phyloP scores from a whole-genome alignment of 2,113 vertebrate genomes.

The Podilymbus podiceps region DNA sequence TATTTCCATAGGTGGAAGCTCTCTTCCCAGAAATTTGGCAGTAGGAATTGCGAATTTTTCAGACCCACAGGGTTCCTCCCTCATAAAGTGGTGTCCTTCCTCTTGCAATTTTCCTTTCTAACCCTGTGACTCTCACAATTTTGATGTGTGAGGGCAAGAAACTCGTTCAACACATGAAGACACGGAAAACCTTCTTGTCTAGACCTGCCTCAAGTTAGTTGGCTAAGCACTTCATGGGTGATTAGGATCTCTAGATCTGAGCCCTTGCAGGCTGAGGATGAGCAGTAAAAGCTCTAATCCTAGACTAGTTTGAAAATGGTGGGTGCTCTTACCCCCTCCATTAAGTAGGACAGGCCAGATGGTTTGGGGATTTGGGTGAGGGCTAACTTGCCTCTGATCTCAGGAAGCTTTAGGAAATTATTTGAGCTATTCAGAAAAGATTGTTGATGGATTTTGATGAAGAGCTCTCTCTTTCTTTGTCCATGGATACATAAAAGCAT shows the following conservation, averaged over 20 bases:
- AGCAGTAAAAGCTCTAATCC: neutral
- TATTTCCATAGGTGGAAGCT: neutral
- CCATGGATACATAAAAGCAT: neutral
- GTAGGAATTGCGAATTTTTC: neutral
- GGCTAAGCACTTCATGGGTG: neutral
- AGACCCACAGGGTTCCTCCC: neutral
- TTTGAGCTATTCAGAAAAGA: neutral
- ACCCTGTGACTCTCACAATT: neutral
- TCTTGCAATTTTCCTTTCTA: neutral
- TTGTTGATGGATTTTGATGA: neutral
- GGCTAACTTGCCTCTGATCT: neutral
- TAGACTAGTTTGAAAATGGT: neutral
- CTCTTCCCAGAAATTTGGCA: neutral
- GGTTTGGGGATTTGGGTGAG: neutral
- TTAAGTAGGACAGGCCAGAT: neutral
- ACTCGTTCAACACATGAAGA: neutral
- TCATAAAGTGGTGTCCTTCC: neutral
- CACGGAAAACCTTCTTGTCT: neutral
- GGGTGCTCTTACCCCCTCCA: neutral
- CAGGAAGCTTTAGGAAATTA: neutral
- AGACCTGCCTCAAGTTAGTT: neutral
- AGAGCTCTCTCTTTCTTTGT: neutral
- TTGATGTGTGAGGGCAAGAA: neutral
- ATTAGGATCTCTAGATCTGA: neutral
- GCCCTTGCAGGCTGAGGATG: neutral